Percentiles rank a stretch among this genome's conserved stretches.
Evolutionary conservation across 2,113 vertebrate genomes (phyloP).

Genomic region (Felis catus): F.catus_Fca126_mat1.0 CM031417.1:131741501-131742000

Average conservation of each 20-base stretch:
- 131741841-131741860: slow-evolving; percentile 2
- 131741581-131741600: not conserved
- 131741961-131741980: no score
- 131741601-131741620: not conserved
- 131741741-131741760: slow-evolving; percentile 11
- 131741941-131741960: no score
- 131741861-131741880: not conserved
- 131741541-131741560: not conserved
- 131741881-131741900: no score
- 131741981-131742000: no score
- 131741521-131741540: not conserved
- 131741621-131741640: not conserved
- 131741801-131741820: slow-evolving; percentile 25
- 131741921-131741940: no score
- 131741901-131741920: no score
- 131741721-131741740: slow-evolving; percentile 15
- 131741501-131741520: not conserved
- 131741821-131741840: not conserved
- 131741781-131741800: not conserved
- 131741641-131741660: not conserved
- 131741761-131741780: not conserved
- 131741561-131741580: not conserved
- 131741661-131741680: slow-evolving; percentile 21
- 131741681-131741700: not conserved
- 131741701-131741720: not conserved